phyloP scores from a whole-genome alignment of 2,888 invertebrate species.

The Pyralis farinalis region DNA sequence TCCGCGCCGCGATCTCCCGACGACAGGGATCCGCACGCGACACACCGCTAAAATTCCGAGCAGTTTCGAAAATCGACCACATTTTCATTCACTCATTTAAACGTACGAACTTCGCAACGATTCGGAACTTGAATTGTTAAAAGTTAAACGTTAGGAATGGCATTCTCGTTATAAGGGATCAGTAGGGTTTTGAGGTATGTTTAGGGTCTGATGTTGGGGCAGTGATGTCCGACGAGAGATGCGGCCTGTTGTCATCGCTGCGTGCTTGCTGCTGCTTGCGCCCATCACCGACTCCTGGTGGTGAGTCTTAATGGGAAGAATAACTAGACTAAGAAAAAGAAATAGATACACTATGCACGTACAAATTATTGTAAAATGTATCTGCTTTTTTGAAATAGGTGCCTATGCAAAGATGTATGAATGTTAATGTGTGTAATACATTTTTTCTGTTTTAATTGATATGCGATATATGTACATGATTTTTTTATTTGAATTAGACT shows the following conservation, averaged over 20 bases:
- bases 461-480: too few relatives aligned
- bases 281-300: conserved; percentile 94
- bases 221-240: conserved; percentile 78
- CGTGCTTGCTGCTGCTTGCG: conserved; percentile 92
- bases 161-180: conserved; percentile 7
- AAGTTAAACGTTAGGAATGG: conserved; percentile 28
- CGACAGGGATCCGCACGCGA: conserved; percentile 69
- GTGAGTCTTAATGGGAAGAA: conserved; percentile 80
- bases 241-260: conserved; percentile 90
- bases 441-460: too few relatives aligned
- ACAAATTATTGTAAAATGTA: too few relatives aligned
- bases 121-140: conserved; percentile 24
- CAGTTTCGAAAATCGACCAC: conserved; percentile 50
- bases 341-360: too few relatives aligned
- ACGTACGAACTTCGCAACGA: conserved; percentile 23
- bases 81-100: conserved; percentile 14
- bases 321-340: neutral
- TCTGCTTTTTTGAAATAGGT: too few relatives aligned
- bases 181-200: conserved; percentile 27
- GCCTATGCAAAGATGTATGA: too few relatives aligned
- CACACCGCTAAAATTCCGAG: conserved; percentile 45
- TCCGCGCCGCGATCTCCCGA: conserved; percentile 72
- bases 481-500: neutral
- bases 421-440: too few relatives aligned
- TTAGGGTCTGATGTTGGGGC: conserved; percentile 43